Evolutionary conservation across 2,888 invertebrate genomes (phyloP).

Genomic region (Acholoe squamosa): DNA sequence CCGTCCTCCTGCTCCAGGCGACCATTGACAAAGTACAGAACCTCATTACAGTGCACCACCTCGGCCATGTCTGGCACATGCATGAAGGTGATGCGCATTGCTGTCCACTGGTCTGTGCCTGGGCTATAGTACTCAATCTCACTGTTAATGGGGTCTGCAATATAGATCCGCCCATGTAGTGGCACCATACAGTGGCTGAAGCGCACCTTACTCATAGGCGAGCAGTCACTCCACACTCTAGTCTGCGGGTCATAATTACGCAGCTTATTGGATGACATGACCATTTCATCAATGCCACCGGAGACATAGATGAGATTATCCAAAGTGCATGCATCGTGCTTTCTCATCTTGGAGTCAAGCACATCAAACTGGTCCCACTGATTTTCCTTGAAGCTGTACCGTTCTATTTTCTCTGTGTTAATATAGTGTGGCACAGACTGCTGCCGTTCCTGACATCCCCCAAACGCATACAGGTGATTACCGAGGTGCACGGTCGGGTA

Average conservation of each 20-base stretch:
- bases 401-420: slow-evolving; percentile 34
- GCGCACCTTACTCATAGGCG: slow-evolving; percentile 37
- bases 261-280: slow-evolving; percentile 22
- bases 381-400: slow-evolving; percentile 6
- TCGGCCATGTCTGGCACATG: slow-evolving; percentile 29
- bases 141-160: slow-evolving; percentile 37
- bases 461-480: slow-evolving; percentile 14
- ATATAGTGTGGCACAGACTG: neutral
- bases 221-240: neutral
- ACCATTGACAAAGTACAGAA: slow-evolving; percentile 52
- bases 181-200: slow-evolving; percentile 60
- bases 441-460: slow-evolving; percentile 33
- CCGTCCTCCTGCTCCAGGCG: slow-evolving; percentile 5
- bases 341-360: slow-evolving; percentile 12
- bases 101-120: slow-evolving; percentile 46
- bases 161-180: neutral
- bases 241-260: slow-evolving; percentile 8
- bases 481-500: slow-evolving; percentile 21
- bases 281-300: slow-evolving; percentile 42
- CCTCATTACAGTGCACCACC: slow-evolving; percentile 26
- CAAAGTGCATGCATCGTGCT: slow-evolving; percentile 34
- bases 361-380: slow-evolving; percentile 28
- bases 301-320: slow-evolving; percentile 46
- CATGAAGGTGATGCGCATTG: slow-evolving; percentile 48
- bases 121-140: slow-evolving; percentile 58